Evolutionary conservation across 2,888 invertebrate genomes (phyloP).

Genomic region (Pegoplata infirma): DNA sequence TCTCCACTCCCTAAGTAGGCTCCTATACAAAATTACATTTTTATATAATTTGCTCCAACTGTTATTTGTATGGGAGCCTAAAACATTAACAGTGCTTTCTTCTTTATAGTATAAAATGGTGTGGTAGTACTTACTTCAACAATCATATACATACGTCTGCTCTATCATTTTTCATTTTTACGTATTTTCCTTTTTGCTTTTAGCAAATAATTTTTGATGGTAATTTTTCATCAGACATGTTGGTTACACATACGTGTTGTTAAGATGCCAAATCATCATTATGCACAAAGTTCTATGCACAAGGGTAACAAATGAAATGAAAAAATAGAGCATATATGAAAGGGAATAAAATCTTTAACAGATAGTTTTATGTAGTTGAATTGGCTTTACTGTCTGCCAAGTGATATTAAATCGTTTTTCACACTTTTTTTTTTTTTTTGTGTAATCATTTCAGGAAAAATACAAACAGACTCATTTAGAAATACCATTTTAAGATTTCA

Average conservation of each 20-base stretch:
- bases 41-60: too few species aligned
- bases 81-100: too few species aligned
- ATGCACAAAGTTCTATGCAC: slow-evolving; percentile 15
- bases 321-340: too few species aligned
- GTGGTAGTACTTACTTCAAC: too few species aligned
- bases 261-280: slow-evolving; percentile 56
- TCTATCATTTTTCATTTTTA: slow-evolving; percentile 33
- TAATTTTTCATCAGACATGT: slow-evolving; percentile 55
- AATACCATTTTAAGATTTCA: slow-evolving; percentile 47
- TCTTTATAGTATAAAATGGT: too few species aligned
- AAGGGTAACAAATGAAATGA: neutral
- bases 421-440: slow-evolving; percentile 49
- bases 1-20: too few species aligned
- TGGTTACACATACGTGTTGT: slow-evolving; percentile 36
- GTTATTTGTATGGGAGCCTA: too few species aligned
- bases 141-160: neutral
- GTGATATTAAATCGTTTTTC: slow-evolving; percentile 55
- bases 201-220: slow-evolving; percentile 42
- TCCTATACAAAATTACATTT: too few species aligned
- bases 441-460: slow-evolving; percentile 20
- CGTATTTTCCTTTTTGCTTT: neutral
- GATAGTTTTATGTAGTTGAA: slow-evolving; percentile 13
- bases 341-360: slow-evolving; percentile 14
- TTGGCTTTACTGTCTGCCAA: slow-evolving; percentile 53
- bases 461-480: slow-evolving; percentile 24